Conservation (phyloP, 2,888 invertebrate genomes). For the Vandiemenella viatica region DNA sequence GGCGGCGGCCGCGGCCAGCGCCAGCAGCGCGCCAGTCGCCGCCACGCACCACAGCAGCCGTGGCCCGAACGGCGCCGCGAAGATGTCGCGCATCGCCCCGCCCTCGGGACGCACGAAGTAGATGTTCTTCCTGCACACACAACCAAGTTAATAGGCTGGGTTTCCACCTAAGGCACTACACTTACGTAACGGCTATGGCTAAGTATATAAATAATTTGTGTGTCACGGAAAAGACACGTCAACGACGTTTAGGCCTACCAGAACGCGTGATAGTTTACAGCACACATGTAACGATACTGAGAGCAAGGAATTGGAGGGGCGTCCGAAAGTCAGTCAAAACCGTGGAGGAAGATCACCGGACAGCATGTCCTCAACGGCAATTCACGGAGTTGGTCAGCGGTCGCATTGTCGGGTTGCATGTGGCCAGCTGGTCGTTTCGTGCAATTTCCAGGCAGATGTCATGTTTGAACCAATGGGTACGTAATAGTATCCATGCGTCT, state of each 20-base stretch:
- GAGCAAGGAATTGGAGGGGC: too few species aligned
- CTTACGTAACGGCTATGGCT: too few species aligned
- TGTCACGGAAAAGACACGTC: too few species aligned
- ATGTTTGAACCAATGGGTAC: too few species aligned
- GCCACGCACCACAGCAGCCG: conserved; percentile 38
- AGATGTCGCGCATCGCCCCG: conserved; percentile 44
- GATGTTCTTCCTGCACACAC: conserved; percentile 38
- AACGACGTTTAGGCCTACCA: too few species aligned
- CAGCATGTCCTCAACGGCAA: not conserved
- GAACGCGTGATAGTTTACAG: too few species aligned
- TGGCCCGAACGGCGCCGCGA: conserved; percentile 42
- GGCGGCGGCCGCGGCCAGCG: conserved; percentile 29
- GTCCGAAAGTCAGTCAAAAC: not conserved
- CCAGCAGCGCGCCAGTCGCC: conserved; percentile 34
- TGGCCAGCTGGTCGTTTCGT: not conserved
- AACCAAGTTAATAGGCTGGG: not conserved
- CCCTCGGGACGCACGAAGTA: conserved; percentile 47
- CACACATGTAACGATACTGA: too few species aligned
- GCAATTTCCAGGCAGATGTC: not conserved
- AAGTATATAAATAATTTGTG: too few species aligned
- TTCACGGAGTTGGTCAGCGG: not conserved
- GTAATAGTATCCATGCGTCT: too few species aligned
- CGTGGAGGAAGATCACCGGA: not conserved
- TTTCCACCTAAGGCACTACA: too few species aligned
- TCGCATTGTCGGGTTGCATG: not conserved